phyloP scores from a whole-genome alignment of 2,113 vertebrate genomes.

The Actinemys pallida region DNA sequence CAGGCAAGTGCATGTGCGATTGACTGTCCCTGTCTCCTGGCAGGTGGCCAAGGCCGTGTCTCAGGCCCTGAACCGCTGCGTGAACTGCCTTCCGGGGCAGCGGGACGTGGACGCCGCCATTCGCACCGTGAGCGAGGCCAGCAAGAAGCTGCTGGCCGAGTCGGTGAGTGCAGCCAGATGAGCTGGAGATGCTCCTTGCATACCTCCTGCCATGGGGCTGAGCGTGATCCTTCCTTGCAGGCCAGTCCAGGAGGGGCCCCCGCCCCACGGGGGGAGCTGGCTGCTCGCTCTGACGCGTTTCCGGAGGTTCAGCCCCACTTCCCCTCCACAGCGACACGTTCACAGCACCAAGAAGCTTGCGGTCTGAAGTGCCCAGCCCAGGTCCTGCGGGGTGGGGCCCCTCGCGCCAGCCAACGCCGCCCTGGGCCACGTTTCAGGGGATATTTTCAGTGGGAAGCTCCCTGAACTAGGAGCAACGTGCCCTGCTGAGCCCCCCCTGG shows the following conservation, averaged over 20 bases:
- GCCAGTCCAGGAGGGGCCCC: accelerated
- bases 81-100: constrained; percentile 96
- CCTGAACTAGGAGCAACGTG: neutral
- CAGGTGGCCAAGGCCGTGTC: constrained; percentile 98
- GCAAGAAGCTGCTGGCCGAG: constrained; percentile 90
- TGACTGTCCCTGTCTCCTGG: neutral
- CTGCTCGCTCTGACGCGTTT: neutral
- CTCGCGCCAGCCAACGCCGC: neutral
- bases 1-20: neutral
- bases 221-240: accelerated
- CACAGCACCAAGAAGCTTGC: neutral
- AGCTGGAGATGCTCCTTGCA: accelerated
- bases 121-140: constrained; percentile 92
- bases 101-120: constrained; percentile 96
- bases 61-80: constrained; percentile 92
- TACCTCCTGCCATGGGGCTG: neutral
- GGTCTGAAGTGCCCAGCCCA: neutral
- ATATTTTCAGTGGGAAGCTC: neutral
- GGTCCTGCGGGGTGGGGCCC: neutral
- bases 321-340: neutral
- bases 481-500: neutral
- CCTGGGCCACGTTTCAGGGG: neutral
- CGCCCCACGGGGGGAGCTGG: neutral
- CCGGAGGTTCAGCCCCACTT: neutral
- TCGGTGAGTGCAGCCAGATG: constrained; percentile 80